Evolutionary conservation across 2,113 vertebrate species (phyloP).

Genomic region (Nesospiza acunhae): DNA sequence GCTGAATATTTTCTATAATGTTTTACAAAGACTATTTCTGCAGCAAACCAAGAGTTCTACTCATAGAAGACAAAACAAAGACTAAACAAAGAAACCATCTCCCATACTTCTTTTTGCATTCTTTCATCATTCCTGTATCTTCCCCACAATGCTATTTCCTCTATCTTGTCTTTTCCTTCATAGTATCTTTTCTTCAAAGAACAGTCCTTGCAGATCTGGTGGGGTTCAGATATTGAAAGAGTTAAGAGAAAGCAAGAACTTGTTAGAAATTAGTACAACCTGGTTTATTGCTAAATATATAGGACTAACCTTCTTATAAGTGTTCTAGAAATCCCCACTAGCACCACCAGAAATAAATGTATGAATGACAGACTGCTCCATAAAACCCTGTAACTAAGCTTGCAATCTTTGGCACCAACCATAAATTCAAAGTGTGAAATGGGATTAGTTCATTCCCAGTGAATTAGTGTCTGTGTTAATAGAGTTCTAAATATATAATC

Average conservation of each 20-base stretch:
- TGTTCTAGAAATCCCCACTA: not conserved
- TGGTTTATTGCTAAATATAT: not conserved
- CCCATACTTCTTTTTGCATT: not conserved
- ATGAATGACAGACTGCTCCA: conserved; percentile 29
- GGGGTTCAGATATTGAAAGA: not conserved
- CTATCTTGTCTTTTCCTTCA: not conserved
- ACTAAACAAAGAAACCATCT: not conserved
- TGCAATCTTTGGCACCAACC: conserved; percentile 1
- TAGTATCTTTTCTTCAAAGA: not conserved
- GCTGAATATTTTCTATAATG: not conserved
- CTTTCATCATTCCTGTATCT: not conserved
- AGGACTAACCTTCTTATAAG: not conserved
- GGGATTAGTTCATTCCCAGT: conserved; percentile 42
- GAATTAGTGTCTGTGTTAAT: conserved; percentile 59
- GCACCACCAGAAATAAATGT: not conserved
- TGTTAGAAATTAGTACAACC: not conserved
- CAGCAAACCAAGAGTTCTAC: not conserved
- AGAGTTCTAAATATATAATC: conserved; percentile 54
- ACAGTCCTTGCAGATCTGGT: not conserved
- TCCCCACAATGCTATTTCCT: not conserved
- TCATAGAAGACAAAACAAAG: not conserved
- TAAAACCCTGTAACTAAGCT: conserved; percentile 18
- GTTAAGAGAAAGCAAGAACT: not conserved
- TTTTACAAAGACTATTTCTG: not conserved
- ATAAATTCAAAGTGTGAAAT: conserved; percentile 43